Base-by-base conservation (phyloP, 2,888 invertebrate genomes). In the Drosophila nigricruria region DNA sequence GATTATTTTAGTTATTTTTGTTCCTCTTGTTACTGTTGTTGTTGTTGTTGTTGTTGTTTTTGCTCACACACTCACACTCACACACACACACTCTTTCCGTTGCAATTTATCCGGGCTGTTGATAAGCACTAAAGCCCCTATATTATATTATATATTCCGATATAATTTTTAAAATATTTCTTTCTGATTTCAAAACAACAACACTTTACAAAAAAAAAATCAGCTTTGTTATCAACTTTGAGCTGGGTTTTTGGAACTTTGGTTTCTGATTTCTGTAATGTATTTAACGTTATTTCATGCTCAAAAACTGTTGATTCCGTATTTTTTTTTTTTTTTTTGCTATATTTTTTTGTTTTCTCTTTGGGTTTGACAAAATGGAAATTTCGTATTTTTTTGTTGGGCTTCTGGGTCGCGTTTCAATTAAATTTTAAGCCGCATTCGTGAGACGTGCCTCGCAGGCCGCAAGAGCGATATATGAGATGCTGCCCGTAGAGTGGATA, bases 361-460 rank as follows among this genome's bases (percentile, higher is more conserved):
- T 47, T 47, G 12, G 27, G 47, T 56, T 56, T 42, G 59, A 52
- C 45, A 54, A 50, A 63, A 58, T 43, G 61, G 34, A n/a, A 58
- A 64, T 64, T 76, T 62, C 49, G 53, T 45, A 58, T 66, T 38
- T 65, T 34, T 34, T n/a, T 70, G 30, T 50, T 43, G 25, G 42
- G 43, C n/a, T 56, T 61, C 47, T 63, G 69, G 25, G 56, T 69
- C 52, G 70, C 58, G 67, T 71, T 89, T 83, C 83, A 89, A 89
- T 89, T 88, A 81, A 87, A 73, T 82, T 76, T 88, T 88, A 85
- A 88, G 83, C 88, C 88, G 73, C 73, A 77, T 69, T 71, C 68
- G 50, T 65, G 74, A 75, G 79, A 83, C 82, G 82, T 83, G 82
- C 70, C 82, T 61, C 69, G 52, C 77, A 63, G 70, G 77, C 85